Evolutionary conservation across 1,140 invertebrate species (phyloP), one percentile per base, ranked within the genome.

Genomic region (Drosophila micromelanica): DNA sequence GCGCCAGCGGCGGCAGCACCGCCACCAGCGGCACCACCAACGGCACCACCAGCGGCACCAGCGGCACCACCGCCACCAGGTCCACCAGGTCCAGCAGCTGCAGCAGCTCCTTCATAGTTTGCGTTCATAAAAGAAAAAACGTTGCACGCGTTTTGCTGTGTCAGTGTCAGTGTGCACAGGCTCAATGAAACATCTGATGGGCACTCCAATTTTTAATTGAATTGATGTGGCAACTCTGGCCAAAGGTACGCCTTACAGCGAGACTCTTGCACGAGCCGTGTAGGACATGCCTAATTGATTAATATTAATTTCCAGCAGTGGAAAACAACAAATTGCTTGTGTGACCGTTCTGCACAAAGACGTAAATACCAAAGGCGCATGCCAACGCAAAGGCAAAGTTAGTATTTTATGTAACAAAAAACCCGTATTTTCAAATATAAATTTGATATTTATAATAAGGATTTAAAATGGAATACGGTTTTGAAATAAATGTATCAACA

Each of bases 101-200:
- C 62, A 7, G 42, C 59, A 5, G 45, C 80, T 42, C 79, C 79
- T 72, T 73, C 73, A 45, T 32, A 76, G 52, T 65, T 80, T 40
- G 73, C 68, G 73, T 76, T 85, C 80, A 85, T 84, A 68, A 73
- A 67, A 60, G 48, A 0, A 54, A 60, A 55, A 0, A 54, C 30
- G 46, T 57, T 67, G 6, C 37, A 56, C 37, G 43, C 27, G 17
- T 38, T 65, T 15, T 20, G 11, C 13, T 27, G 37, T 32, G 12
- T 43, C 2, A 23, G 9, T 15, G 9, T 38, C 52, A 30, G 17
- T 49, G 13, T 11, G n/a, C n/a, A 51, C 20, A 23, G 20, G 13
- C 48, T 51, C 11, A 27, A n/a, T 17, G 20, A 20, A 55, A 30
- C 40, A 32, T 8, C 54, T 43, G 35, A 0, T 23, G 48, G 17